Evolutionary conservation across 2,888 invertebrate genomes (phyloP), one percentile per base, ranked within the genome.

Genomic region (Leistus spinibarbis): DNA sequence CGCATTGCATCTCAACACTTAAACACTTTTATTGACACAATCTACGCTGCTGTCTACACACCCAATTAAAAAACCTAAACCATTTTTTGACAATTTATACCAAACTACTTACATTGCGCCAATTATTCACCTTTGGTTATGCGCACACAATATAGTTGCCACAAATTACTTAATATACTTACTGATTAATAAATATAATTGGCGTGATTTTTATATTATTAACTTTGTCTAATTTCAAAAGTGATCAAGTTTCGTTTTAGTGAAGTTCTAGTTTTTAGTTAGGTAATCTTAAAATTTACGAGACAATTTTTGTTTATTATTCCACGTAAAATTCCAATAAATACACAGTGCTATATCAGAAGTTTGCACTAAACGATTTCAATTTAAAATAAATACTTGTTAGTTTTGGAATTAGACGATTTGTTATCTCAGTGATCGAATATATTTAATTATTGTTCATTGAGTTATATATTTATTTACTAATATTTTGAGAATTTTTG

Each of bases 1-100:
- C 81, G 81, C 80, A 81, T 84, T 80, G 82, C 82, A 79, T 78
- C 79, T 76, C 79, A 65, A 77, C 84, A 84, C 79, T 79, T 81
- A 80, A 80, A 82, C 78, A 81, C 82, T 77, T 77, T 82, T 73
- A 78, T 81, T 76, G 80, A 82, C 76, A 77, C 79, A 67, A 77
- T 80, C 70, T 78, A 79, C 78, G 78, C 78, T 65, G 65, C 79
- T 69, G 77, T 80, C 66, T 60, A 62, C 62, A 54, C 67, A 19
- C 24, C 65, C 24, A 65, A 54, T 19, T 22, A 60, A 19, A 60
- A 10, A 20, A 60, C 60, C 17, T 60, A 60, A 10, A 60, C 40
- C 40, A 40, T 10, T 40, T 7, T 40, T 60, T 20, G 10, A 60
- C 20, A 17, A 56, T 56, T 16, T 9, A 56, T 56, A 19, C 17